Evolutionary conservation across 2,797 vertebrate genomes (phyloP).

Genomic region (Lepus oiostolus): DNA sequence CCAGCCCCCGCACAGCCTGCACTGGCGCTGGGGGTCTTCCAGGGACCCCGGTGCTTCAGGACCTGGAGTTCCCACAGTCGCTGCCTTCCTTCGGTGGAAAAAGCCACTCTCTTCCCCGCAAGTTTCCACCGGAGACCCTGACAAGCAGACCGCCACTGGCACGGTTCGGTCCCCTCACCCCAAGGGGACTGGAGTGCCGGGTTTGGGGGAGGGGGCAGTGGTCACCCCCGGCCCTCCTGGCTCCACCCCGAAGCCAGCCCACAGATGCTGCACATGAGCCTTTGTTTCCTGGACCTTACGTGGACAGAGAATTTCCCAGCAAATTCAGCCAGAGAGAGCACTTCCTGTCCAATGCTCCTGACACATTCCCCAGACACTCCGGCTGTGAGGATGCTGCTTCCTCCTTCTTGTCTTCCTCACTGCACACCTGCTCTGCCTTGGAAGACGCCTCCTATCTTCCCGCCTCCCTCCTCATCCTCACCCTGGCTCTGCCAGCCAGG

Average conservation of each 20-base stretch:
- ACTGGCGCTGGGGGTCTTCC: accelerated
- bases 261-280: accelerated
- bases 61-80: not conserved
- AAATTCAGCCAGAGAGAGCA: not conserved
- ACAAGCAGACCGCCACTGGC: accelerated
- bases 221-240: too few species aligned
- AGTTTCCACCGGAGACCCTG: not conserved
- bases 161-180: too few species aligned
- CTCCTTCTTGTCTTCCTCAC: accelerated
- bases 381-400: accelerated
- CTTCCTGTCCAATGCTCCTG: accelerated
- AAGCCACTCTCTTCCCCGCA: accelerated
- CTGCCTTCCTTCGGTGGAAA: not conserved
- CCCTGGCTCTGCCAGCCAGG: too few species aligned
- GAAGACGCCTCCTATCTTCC: accelerated
- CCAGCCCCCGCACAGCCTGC: too few species aligned
- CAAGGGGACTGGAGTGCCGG: not conserved
- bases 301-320: not conserved
- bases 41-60: not conserved
- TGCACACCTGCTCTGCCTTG: accelerated
- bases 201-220: accelerated
- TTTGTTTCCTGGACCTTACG: accelerated
- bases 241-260: not conserved
- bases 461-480: too few species aligned
- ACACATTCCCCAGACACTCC: accelerated